Evolutionary conservation across 2,113 vertebrate genomes (phyloP), one percentile per base, ranked within the genome.

Genomic region (Pterophyllum scalare): DNA sequence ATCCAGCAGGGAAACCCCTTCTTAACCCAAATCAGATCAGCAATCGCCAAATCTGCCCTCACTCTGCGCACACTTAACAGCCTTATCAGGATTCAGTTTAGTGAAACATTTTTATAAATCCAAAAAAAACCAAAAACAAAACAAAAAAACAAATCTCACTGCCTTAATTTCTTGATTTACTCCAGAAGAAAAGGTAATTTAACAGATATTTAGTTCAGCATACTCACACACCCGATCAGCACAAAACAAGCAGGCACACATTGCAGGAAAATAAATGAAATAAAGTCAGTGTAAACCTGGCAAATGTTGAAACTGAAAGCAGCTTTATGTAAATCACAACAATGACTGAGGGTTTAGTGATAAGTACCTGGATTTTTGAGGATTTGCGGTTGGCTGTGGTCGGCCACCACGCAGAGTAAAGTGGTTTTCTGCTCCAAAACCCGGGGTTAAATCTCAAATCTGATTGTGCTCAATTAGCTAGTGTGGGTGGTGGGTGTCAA

Each of bases 21-120:
- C 93, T 95, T 95, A 95, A 94, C 87, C 87, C 91, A 94, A 94
- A 95, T 95, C 90, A 93, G 92, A 93, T 91, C 77, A 88, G 80
- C 59, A 15, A 79, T 65, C 28, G 2, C 74, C 84, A 91, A 86
- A 92, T 84, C 87, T 85, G 72, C 85, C 80, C 77, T 87, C 64
- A 12, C 61, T 77, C 31, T 75, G 79, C 75, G 80, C 82, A 92
- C 54, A 10, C 75, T 86, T 24, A 54, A 17, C 49, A 20, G 20
- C 62, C 58, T 58, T 0, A 77, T 60, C 46, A 35, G 58, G 60
- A 82, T 35, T 83, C 56, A n/a, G 11, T 43, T 76, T 52, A 26
- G 17, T 38, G 6, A 79, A 60, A 85, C 78, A 72, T 24, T 20
- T 72, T 10, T 1, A 15, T 19, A 17, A 35, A 74, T 52, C 28